These are phyloP conservation scores for Acromyrmex heyeri DNA, from an alignment of 1,140 invertebrate species.

Conservation along the genomic window DNA sequence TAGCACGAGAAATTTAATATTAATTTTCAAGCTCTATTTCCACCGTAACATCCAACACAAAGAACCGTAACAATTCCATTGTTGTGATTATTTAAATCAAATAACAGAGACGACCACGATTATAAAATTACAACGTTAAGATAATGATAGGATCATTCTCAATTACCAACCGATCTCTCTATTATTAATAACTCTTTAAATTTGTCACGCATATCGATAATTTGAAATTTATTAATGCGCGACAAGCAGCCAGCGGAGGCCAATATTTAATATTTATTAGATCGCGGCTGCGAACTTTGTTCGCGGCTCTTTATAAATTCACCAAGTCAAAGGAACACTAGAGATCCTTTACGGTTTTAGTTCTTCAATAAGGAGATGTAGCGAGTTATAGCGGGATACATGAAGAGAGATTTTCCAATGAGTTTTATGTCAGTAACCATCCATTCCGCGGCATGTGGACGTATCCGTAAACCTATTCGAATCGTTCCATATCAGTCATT, in stretches of 20 bases:
- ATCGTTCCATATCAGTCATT: slow-evolving; percentile 34
- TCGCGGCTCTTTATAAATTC: neutral
- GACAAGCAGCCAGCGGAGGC: neutral
- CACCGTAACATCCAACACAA: slow-evolving; percentile 16
- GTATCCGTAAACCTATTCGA: slow-evolving; percentile 26
- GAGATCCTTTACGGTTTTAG: slow-evolving; percentile 35
- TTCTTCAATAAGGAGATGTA: slow-evolving; percentile 39
- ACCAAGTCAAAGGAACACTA: slow-evolving; percentile 49
- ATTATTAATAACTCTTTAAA: neutral
- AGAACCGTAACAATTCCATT: neutral
- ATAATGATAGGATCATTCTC: neutral
- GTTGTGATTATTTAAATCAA: slow-evolving; percentile 28
- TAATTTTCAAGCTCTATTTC: slow-evolving; percentile 9
- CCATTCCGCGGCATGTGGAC: slow-evolving; percentile 4
- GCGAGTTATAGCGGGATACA: neutral
- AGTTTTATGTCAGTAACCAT: slow-evolving; percentile 42
- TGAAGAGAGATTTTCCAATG: slow-evolving; percentile 50
- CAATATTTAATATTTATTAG: slow-evolving; percentile 63
- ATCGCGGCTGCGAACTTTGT: neutral
- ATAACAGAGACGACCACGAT: neutral
- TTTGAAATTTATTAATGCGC: slow-evolving; percentile 49
- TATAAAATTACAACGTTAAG: slow-evolving; percentile 4
- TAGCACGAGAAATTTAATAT: slow-evolving; percentile 39
- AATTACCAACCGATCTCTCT: neutral
- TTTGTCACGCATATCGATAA: slow-evolving; percentile 4